Base-by-base conservation (phyloP, 2,888 invertebrate genomes). In the Octonoba sinensis region DNA sequence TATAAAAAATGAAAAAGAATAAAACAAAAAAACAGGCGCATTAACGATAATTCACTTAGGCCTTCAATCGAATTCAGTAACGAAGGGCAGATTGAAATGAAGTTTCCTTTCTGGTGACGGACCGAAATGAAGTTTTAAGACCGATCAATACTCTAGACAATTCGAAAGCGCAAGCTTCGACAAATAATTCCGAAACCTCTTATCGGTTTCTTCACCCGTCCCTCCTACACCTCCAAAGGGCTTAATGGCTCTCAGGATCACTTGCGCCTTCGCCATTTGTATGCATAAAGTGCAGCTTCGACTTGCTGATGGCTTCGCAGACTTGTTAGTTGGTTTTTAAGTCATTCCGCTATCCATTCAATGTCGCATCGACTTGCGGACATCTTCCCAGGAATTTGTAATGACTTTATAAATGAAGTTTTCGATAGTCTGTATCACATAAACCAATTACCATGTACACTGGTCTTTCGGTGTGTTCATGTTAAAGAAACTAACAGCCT, bases 31-130 rank as follows among this genome's bases (percentile, higher is more conserved):
- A 62, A 47, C 65, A 64, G 66, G 54, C 71, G 73, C 79, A 81
- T 81, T 81, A 81, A 72, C 79, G 79, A 69, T 81, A 81, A 81
- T 81, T 81, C 79, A 81, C 79, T 81, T 81, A 81, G 79, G 60
- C 22, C 18, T 47, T 62, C 79, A 81, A 81, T 81, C 79, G 79
- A 79, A 79, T 79, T 72, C 22, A 66, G 71, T 66, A 72, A 81
- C 79, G 73, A 81, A 81, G 64, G 64, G 78, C 71, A 51, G 77
- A 65, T 71, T 60, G 67, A 60, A 81, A 81, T 81, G 79, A 81
- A 81, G 78, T 79, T 79, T 79, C 72, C 64, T 56, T 20, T 44
- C 57, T 46, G 62, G 62, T 27, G 18, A 46, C 36, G 47, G 60
- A 62, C 73, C 60, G 67, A 73, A 73, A 78, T 79, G 79, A 81